Base-by-base conservation (phyloP, 2,797 vertebrate genomes). In the Sebastiscus tertius region DNA sequence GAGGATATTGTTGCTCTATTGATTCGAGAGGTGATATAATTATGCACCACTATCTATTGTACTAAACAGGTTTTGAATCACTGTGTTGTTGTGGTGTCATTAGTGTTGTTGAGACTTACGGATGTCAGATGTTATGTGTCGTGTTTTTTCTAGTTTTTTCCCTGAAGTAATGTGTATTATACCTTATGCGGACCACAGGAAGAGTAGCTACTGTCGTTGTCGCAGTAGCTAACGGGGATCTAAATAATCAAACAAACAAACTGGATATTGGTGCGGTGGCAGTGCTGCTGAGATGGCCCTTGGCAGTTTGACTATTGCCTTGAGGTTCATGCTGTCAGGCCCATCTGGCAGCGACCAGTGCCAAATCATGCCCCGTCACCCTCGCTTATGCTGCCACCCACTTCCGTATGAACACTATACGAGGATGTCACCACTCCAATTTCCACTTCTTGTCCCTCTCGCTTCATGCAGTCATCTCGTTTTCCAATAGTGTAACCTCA, bases 311-410 rank as follows among this genome's bases (percentile, higher is more conserved):
- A 63, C 59, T 63, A 5, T 58, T 77, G 72, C 76, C 82, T 72
- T 59, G 59, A 68, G 81, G 77, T 88, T 81, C 88, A 75, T 69
- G 85, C 90, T 87, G 91, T 87, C 70, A 75, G 56, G 63, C 10
- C 93, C 93, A 93, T 94, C 91, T 93, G 92, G 85, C 72, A 60
- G 69, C 1, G 4, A 31, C 8, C 4, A 0, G 8, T 14, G 87
- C 91, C 92, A 92, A 75, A 74, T 60, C 27, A 61, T 34, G 68
- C 59, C 68, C 58, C 6, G 75, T 85, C 60, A 66, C 56, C 80
- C 54, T n/a, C 16, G 14, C 79, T 78, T 65, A 67, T 73, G 73
- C 22, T 68, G 58, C 76, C 76, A 52, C 59, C 84, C 90, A 84
- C 76, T 52, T 60, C 75, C 63, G 66, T 42, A 36, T 26, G 16